Evolutionary conservation across 2,797 vertebrate species (phyloP), one percentile per base, ranked within the genome.

Genomic region (Chelon auratus): DNA sequence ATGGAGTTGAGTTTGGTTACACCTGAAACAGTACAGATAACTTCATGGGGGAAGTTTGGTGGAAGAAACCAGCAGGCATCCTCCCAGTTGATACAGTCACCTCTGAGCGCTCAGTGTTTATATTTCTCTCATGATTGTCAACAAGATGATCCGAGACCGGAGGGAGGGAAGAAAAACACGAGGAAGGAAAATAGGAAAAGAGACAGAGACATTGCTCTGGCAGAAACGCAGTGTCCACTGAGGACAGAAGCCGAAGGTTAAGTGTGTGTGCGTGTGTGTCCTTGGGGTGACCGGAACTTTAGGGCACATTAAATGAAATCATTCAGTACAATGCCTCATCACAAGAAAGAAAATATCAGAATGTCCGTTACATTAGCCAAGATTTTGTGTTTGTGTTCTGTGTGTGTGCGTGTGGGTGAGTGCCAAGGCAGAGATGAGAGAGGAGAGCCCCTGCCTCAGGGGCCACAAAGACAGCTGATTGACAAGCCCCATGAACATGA

Each of bases 371-470:
- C 59, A 67, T 62, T 71, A 88, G 88, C 76, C 86, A 88, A 88
- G 64, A 72, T 17, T 55, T 3, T 50, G 56, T 50, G 53, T 51
- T 8, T 51, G 50, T 24, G 50, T 43, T 76, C 66, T 36, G 69
- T 67, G 70, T 65, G 59, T 73, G 64, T 64, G 61, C 48, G 61
- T 33, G 73, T 73, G 71, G 43, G 72, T 1, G 40, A 47, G 81
- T 87, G 89, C 82, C 88, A 87, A 87, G 78, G 71, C 69, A 81
- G 70, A 83, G 84, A 85, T 84, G 81, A 89, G 80, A 75, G 68
- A 72, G 88, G 90, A 91, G 88, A 93, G 66, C 85, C 91, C 89
- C 88, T 72, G 89, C 92, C 91, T 85, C n/a, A 86, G 87, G 89
- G 90, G 66, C 78, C 68, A 73, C 68, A 75, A 72, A 89, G 76